Evolutionary conservation across 2,113 vertebrate genomes (phyloP).

Genomic region (Phoenicopterus ruber): DNA sequence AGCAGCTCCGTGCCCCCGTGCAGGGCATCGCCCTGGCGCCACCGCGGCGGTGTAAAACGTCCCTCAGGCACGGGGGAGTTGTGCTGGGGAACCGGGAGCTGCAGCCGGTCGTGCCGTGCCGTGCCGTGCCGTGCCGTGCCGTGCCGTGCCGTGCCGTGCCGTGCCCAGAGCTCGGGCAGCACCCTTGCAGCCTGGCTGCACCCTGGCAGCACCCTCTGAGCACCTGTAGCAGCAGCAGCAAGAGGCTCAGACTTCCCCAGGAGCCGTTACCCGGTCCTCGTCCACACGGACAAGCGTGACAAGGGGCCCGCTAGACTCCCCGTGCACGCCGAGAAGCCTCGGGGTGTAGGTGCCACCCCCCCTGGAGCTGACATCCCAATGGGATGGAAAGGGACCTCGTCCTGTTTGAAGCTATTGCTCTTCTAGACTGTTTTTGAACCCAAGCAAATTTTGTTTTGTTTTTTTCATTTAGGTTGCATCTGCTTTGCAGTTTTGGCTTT

Average conservation of each 20-base stretch:
- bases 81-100: too few species aligned
- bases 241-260: background rate
- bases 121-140: too few species aligned
- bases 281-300: background rate
- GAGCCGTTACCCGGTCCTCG: accelerated
- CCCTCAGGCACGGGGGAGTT: background rate
- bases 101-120: background rate
- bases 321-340: accelerated
- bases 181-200: background rate
- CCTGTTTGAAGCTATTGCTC: background rate
- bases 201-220: background rate
- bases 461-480: background rate
- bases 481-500: background rate
- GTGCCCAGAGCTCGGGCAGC: background rate
- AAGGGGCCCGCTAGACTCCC: accelerated
- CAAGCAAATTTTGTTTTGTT: background rate
- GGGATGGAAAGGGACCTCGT: accelerated
- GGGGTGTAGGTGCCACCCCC: background rate
- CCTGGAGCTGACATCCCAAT: background rate
- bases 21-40: too few species aligned
- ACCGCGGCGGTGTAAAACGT: background rate
- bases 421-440: background rate
- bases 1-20: background rate
- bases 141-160: too few species aligned
- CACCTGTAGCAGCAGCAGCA: accelerated